These are phyloP conservation scores for Drosophila falleni DNA, from an alignment of 2,888 invertebrate genomes.

Conservation along the genomic window DNA sequence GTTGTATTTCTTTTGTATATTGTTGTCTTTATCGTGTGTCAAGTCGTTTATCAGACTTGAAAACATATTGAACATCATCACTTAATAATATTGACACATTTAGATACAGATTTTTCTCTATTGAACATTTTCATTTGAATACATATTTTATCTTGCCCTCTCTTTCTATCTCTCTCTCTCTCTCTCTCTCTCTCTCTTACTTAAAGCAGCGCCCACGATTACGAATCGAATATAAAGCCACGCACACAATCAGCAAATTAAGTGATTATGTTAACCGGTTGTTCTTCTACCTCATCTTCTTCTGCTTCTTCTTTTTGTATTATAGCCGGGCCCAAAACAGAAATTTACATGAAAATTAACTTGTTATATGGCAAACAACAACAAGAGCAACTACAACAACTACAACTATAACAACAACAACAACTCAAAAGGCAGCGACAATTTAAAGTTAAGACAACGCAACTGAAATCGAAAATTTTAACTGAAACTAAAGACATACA, in stretches of 20 bases:
- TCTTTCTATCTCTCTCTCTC: background rate
- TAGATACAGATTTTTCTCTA: slow-evolving; percentile 29
- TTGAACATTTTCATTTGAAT: slow-evolving; percentile 20
- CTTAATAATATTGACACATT: slow-evolving; percentile 80
- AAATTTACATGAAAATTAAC: slow-evolving; percentile 81
- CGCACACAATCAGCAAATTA: slow-evolving; percentile 75
- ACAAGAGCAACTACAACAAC: slow-evolving; percentile 26
- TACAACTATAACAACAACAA: slow-evolving; percentile 20
- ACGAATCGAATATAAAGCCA: slow-evolving; percentile 63
- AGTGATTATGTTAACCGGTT: slow-evolving; percentile 82
- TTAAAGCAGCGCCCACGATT: slow-evolving; percentile 64
- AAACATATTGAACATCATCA: slow-evolving; percentile 74
- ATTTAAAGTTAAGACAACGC: slow-evolving; percentile 40
- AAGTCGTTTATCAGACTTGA: slow-evolving; percentile 73
- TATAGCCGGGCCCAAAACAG: slow-evolving; percentile 59
- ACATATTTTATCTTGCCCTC: background rate
- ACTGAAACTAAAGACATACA: slow-evolving; percentile 17
- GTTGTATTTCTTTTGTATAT: slow-evolving; percentile 9
- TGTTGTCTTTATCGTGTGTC: slow-evolving; percentile 40
- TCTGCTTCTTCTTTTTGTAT: slow-evolving; percentile 11
- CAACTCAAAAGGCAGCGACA: slow-evolving; percentile 43
- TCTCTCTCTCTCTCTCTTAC: background rate
- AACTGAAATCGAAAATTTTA: slow-evolving; percentile 35
- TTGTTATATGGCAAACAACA: slow-evolving; percentile 67
- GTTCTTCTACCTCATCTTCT: slow-evolving; percentile 13